phyloP scores from a whole-genome alignment of 2,113 vertebrate genomes.

The Cygnus atratus region DNA sequence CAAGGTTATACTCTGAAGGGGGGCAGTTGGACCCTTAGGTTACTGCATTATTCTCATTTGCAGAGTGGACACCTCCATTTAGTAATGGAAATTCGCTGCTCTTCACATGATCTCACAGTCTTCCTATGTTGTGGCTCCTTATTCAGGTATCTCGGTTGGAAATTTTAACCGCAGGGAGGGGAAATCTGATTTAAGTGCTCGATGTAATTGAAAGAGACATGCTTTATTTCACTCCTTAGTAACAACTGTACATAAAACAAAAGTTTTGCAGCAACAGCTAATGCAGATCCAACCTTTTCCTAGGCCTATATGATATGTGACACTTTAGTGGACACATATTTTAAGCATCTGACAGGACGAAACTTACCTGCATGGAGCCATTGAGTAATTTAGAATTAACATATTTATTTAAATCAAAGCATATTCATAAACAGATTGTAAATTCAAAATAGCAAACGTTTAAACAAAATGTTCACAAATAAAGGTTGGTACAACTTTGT shows the following conservation, averaged over 20 bases:
- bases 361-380: fast-evolving
- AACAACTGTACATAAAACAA: not conserved
- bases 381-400: not conserved
- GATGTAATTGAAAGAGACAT: not conserved
- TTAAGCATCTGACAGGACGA: not conserved
- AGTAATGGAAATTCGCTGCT: not conserved
- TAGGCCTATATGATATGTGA: not conserved
- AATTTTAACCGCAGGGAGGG: not conserved
- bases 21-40: fast-evolving
- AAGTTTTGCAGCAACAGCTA: not conserved
- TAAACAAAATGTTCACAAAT: not conserved
- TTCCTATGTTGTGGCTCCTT: not conserved
- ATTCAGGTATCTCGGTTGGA: not conserved
- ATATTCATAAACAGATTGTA: not conserved
- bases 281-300: not conserved
- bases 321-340: not conserved
- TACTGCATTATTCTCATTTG: not conserved
- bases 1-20: not conserved
- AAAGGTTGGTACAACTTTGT: not conserved
- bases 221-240: not conserved
- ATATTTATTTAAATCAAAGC: not conserved
- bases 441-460: not conserved
- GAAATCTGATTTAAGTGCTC: not conserved
- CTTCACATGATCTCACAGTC: not conserved
- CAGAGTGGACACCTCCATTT: not conserved